Base-by-base conservation (phyloP, 2,888 invertebrate species). In the Limnephilus rhombicus region DNA sequence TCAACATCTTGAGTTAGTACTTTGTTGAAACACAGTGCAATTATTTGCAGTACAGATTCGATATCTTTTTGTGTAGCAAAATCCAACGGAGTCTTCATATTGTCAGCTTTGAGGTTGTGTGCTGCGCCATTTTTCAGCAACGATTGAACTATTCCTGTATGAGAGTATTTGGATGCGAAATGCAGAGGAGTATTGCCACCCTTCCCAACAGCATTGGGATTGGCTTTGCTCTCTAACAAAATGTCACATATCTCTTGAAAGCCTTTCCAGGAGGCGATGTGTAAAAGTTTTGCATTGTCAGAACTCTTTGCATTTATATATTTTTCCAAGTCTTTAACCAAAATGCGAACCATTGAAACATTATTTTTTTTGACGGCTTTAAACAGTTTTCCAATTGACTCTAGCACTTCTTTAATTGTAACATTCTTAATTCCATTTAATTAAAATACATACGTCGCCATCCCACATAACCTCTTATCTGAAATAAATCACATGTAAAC, bases 361-460 rank as follows among this genome's bases (percentile, higher is more conserved):
- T 88, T 18, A 88, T 88, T 88, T 29, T 5, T 53, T 88, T 88
- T 68, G 15, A 88, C 88, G 29, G 88, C 88, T 24, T 80, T 37
- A 80, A 88, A 88, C 15, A 88, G 68, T 15, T 15, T 53, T 68
- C 29, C 53, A 53, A 68, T 68, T 11, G 34, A 53, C 18, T 34
- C 34, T 7, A 88, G 5, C 7, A 53, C 29, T 5, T n/a, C n/a
- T n/a, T n/a, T n/a, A n/a, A n/a, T n/a, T n/a, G n/a, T n/a, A n/a
- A n/a, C n/a, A n/a, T n/a, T n/a, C n/a, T n/a, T n/a, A n/a, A n/a
- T n/a, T n/a, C n/a, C n/a, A n/a, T n/a, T n/a, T n/a, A n/a, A n/a
- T n/a, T n/a, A n/a, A n/a, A n/a, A n/a, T n/a, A n/a, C n/a, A n/a
- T n/a, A n/a, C n/a, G n/a, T n/a, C n/a, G n/a, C n/a, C n/a, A n/a